phyloP scores from a whole-genome alignment of 2,888 invertebrate species.

The Eupithecia dodoneata region DNA sequence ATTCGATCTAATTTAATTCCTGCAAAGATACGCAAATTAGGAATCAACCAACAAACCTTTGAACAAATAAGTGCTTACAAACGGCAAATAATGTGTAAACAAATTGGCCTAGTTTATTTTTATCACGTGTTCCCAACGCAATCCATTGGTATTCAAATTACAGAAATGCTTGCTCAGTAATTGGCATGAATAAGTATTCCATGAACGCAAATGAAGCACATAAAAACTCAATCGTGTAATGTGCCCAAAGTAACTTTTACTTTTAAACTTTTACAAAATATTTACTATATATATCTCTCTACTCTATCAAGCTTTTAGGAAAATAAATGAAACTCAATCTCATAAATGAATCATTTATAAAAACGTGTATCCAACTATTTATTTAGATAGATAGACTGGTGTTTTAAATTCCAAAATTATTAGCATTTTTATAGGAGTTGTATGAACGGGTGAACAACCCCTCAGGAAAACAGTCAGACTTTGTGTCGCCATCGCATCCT shows the following conservation, averaged over 20 bases:
- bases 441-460: constrained; percentile 47
- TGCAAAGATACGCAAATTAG: background rate
- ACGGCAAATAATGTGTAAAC: background rate
- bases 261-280: too few species aligned
- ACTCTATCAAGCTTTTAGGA: background rate
- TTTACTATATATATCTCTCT: background rate
- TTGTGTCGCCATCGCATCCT: constrained; percentile 52
- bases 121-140: background rate
- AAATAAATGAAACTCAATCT: background rate
- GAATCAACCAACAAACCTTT: background rate
- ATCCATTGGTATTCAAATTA: background rate
- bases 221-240: background rate
- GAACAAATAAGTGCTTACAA: background rate
- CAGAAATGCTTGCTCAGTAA: constrained; percentile 2
- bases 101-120: background rate
- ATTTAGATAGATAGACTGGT: too few species aligned
- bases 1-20: background rate
- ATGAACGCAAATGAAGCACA: background rate
- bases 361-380: background rate
- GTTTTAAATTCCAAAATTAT: too few species aligned
- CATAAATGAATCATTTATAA: background rate
- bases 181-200: background rate
- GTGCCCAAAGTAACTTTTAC: background rate
- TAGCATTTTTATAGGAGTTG: background rate
- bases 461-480: constrained; percentile 48